Evolutionary conservation across 1,140 invertebrate genomes (phyloP).

Genomic region (Psilanteris sp.): DNA sequence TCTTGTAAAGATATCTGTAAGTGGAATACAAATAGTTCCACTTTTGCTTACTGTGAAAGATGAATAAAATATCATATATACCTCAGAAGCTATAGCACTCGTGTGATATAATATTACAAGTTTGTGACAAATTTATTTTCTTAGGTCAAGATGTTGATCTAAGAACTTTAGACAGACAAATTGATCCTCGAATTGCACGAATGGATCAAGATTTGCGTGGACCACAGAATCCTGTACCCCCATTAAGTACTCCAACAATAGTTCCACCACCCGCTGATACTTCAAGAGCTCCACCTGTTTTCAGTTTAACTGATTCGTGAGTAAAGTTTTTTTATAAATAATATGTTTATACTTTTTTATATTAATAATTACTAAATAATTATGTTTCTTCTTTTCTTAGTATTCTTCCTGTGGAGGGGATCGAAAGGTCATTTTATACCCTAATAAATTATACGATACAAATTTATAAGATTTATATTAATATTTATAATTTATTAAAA

Average conservation of each 20-base stretch:
- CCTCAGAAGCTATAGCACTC: no score
- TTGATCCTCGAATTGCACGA: conserved; percentile 80
- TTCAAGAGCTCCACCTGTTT: conserved; percentile 63
- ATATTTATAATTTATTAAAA: no score
- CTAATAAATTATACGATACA: conserved; percentile 26
- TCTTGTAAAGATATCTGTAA: no score
- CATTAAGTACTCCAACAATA: conserved; percentile 80
- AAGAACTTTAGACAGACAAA: conserved; percentile 78
- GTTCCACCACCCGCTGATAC: conserved; percentile 69
- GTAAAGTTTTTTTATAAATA: conserved; percentile 38
- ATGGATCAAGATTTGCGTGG: conserved; percentile 84
- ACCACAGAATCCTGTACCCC: conserved; percentile 80
- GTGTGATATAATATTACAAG: no score
- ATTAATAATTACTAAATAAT: no score
- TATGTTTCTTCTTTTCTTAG: conserved; percentile 59
- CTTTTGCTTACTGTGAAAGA: no score
- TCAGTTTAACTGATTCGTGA: conserved; percentile 75
- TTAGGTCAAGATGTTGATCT: conserved; percentile 83
- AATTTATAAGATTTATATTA: conserved; percentile 30
- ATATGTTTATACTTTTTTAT: no score
- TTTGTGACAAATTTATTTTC: no score
- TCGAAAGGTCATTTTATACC: conserved; percentile 73
- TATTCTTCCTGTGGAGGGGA: conserved; percentile 76
- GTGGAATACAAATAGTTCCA: no score
- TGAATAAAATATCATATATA: no score